Percentiles rank a stretch among this genome's conserved stretches.
Evolutionary conservation across 2,888 invertebrate species (phyloP).

Genomic region (Hemistola chrysoprasaria): DNA sequence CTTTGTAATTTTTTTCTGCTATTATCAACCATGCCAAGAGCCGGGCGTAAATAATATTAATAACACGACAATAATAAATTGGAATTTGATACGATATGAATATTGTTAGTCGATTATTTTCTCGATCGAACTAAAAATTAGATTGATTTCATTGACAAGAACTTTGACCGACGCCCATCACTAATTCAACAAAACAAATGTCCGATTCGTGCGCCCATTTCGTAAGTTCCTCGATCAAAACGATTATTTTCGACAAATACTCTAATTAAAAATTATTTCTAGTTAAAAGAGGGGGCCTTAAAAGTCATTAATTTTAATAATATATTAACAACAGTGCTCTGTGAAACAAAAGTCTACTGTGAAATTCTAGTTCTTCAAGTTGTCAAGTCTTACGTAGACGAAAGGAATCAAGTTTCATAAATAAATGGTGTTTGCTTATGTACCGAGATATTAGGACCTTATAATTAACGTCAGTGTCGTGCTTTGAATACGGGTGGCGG

Average conservation of each 20-base stretch:
- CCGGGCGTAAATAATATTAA: too few relatives aligned
- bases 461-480: slow-evolving; percentile 36
- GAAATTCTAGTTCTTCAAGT: slow-evolving; percentile 47
- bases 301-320: slow-evolving; percentile 24
- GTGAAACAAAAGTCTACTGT: slow-evolving; percentile 31
- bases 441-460: slow-evolving; percentile 46
- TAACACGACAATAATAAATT: too few relatives aligned
- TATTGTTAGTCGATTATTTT: slow-evolving; percentile 7
- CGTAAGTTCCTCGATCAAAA: slow-evolving; percentile 75
- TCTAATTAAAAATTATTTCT: slow-evolving; percentile 48
- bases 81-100: too few relatives aligned
- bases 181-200: slow-evolving; percentile 79
- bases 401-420: slow-evolving; percentile 80
- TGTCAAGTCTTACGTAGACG: slow-evolving; percentile 62
- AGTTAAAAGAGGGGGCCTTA: slow-evolving; percentile 15
- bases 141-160: slow-evolving; percentile 31
- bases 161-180: slow-evolving; percentile 34
- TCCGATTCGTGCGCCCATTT: slow-evolving; percentile 81
- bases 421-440: slow-evolving; percentile 68
- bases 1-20: too few relatives aligned
- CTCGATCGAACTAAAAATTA: neutral
- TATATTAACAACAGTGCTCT: slow-evolving; percentile 3
- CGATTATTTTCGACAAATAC: slow-evolving; percentile 69
- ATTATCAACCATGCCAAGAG: too few relatives aligned
- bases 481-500: slow-evolving; percentile 34